Evolutionary conservation across 1,140 invertebrate genomes (phyloP), one percentile per base, ranked within the genome.

Genomic region (Pteromalus puparum): DNA sequence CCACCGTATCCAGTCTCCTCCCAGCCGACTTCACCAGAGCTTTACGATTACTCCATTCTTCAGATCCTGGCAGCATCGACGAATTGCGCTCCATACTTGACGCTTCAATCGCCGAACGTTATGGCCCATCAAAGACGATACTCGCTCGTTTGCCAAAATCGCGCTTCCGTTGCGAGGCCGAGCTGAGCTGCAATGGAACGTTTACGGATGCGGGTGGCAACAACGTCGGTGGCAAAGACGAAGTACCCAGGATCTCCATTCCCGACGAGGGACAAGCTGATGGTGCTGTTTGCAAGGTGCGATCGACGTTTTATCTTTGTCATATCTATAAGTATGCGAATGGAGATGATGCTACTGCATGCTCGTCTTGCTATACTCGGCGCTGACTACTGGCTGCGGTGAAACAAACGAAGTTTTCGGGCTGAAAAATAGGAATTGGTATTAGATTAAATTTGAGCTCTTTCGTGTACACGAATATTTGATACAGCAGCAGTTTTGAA

Each of bases 161-260:
- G 84, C 85, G 18, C 7, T 70, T 28, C 3, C 75, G 61, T 21
- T 81, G 6, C 75, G 3, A 48, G 34, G 46, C 21, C 15, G 21
- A 28, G 5, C 15, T 5, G 68, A 38, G 68, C 26, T 21, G 46
- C 26, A 21, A n/a, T 70, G 30, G 72, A 68, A 13, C 21, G n/a
- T 82, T 72, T 24, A 42, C 65, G 18, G 80, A 78, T 9, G 18
- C 46, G 15, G 70, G 15, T 15, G 65, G 48, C 28, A 84, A 80
- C 13, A 68, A 87, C n/a, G 70, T 83, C 10, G 86, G 85, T 2
- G 87, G 85, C 48, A 88, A 87, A n/a, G 87, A 88, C 12, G 86
- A 84, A 0, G 89, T 91, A 21, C 90, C 90, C 6, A 89, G 87
- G 30, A 91, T 91, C 79, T 91, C 90, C n/a, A 91, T 91, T 74